Evolutionary conservation across 35 echinoderm and acorn worm species (phyloP), one percentile per base, ranked within the genome.

Genomic region (Diadema setosum): DNA sequence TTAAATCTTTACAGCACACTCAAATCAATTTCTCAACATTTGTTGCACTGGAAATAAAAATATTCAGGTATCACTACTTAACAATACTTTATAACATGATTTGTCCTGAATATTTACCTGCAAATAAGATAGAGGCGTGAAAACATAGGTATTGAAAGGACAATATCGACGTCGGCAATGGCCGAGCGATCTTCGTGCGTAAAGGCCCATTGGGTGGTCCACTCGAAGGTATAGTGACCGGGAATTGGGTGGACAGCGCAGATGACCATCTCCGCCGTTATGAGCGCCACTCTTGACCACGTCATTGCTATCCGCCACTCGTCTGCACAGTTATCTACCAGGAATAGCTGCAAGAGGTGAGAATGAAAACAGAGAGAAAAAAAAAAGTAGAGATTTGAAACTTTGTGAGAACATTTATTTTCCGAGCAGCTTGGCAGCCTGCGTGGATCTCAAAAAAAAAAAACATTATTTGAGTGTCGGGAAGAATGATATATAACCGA

Each of bases 301-400:
- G 96, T 99, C 87, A 99, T 88, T 4, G 96, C 96, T 46, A 99
- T 83, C 49, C 96, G 81, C 96, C 96, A 99, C 49, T 99, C 96
- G 82, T 99, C 96, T 42, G 96, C 96, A 95, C 96, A 99, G 83
- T 99, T 99, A 85, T 99, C 96, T 11, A 99, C 96, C 70, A 99
- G 86, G 48, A 99, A 99, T 73, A 99, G 86, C 96, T 99, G 84
- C 2, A 78, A 16, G n/a, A 31, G 4, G 70, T 40, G 40, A 67
- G 14, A 76, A 76, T 16, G 21, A 76, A 1, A 21, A 78, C n/a
- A 78, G 40, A 44, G 44, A 75, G 16, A 36, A 20, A 2, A 44
- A 78, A 78, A 52, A 11, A n/a, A 52, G n/a, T 52, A 52, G 9
- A n/a, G n/a, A n/a, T n/a, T n/a, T n/a, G n/a, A n/a, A n/a, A n/a